Percentiles rank a stretch among this genome's conserved stretches.
phyloP scores from a whole-genome alignment of 1,140 invertebrate genomes.

The Arctopsyche grandis region DNA sequence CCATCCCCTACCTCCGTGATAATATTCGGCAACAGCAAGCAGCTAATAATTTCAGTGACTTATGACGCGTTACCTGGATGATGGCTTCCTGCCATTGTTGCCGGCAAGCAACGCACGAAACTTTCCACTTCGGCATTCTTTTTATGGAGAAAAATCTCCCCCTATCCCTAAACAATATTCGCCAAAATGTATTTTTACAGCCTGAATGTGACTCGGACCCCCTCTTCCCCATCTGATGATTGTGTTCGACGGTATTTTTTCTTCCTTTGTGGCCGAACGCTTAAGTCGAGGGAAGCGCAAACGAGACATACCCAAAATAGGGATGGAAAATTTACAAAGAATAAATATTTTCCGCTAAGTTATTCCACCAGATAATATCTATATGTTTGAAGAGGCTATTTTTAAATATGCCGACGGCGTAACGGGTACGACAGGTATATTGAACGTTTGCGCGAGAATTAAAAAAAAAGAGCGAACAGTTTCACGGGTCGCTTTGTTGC shows the following conservation, averaged over 20 bases:
- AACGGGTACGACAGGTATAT: too few relatives aligned
- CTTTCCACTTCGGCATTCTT: constrained; percentile 44
- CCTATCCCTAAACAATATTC: constrained; percentile 46
- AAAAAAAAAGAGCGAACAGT: constrained; percentile 10
- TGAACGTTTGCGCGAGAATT: neutral
- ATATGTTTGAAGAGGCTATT: too few relatives aligned
- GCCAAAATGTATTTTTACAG: constrained; percentile 47
- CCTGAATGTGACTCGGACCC: constrained; percentile 5
- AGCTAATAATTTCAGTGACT: constrained; percentile 53
- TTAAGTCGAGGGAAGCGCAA: constrained; percentile 18
- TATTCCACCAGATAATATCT: too few relatives aligned
- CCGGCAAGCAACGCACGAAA: constrained; percentile 41
- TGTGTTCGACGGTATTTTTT: constrained; percentile 37
- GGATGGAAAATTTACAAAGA: neutral
- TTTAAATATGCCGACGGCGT: too few relatives aligned
- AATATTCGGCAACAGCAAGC: constrained; percentile 44
- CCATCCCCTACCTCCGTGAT: constrained; percentile 31
- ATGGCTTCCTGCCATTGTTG: constrained; percentile 46
- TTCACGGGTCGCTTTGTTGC: constrained; percentile 23
- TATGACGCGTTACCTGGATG: constrained; percentile 54
- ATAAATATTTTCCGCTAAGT: neutral
- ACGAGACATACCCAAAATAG: neutral
- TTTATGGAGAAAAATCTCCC: constrained; percentile 42
- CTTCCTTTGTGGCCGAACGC: neutral
- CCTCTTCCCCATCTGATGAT: constrained; percentile 32